Conservation (phyloP, 2,888 invertebrate species). For the Archips xylosteana region DNA sequence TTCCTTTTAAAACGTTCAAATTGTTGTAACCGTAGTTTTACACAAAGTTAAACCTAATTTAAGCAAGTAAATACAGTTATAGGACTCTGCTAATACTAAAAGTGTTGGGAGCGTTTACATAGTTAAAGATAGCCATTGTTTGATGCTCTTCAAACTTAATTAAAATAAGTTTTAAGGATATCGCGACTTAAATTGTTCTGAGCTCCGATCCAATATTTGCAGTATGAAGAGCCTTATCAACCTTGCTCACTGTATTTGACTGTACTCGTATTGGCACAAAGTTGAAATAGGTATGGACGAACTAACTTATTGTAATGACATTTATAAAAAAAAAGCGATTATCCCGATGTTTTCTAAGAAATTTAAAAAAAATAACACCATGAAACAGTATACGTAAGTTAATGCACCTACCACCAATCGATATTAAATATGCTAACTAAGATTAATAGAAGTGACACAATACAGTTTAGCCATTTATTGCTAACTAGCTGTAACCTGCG, state of each 20-base stretch:
- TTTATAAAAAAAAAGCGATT: too few species aligned
- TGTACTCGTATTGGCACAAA: not conserved
- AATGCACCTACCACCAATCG: too few species aligned
- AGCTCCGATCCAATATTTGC: conserved; percentile 27
- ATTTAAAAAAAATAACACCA: too few species aligned
- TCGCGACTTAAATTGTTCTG: conserved; percentile 9
- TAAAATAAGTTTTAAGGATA: conserved; percentile 8
- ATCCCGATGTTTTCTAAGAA: too few species aligned
- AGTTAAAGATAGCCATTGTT: not conserved
- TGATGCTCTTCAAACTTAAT: conserved; percentile 3
- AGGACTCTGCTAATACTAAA: not conserved
- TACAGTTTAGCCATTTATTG: too few species aligned
- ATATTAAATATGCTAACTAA: too few species aligned
- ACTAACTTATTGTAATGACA: too few species aligned
- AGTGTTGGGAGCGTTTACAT: not conserved
- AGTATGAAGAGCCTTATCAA: conserved; percentile 15
- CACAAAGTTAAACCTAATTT: not conserved
- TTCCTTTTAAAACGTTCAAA: too few species aligned
- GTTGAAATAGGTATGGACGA: not conserved
- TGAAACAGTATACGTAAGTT: too few species aligned
- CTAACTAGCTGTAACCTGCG: too few species aligned
- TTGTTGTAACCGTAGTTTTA: not conserved
- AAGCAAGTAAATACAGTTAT: not conserved
- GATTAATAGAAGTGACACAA: too few species aligned
- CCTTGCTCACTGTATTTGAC: conserved; percentile 2